phyloP scores from a whole-genome alignment of 2,888 invertebrate species.

The Tetragnatha montana region DNA sequence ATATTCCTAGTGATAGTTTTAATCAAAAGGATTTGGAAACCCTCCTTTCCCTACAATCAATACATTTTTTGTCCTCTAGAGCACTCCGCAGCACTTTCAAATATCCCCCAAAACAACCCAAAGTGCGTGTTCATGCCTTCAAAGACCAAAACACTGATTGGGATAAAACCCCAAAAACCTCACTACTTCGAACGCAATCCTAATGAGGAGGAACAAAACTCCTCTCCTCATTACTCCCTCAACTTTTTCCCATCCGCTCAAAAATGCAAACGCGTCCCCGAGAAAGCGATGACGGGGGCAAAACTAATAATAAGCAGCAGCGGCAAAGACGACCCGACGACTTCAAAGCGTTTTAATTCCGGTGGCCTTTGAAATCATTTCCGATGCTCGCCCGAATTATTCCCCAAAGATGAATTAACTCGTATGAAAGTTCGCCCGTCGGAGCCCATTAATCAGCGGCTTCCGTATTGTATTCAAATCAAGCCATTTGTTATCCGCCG shows the following conservation, averaged over 20 bases:
- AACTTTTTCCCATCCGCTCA: background rate
- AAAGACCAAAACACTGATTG: background rate
- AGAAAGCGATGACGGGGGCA: background rate
- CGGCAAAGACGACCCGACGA: conserved; percentile 16
- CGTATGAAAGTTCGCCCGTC: conserved; percentile 43
- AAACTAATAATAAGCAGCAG: conserved; percentile 11
- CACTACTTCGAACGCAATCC: background rate
- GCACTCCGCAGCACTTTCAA: background rate
- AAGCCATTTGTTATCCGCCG: conserved; percentile 57
- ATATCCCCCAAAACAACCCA: background rate
- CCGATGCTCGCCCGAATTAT: conserved; percentile 37
- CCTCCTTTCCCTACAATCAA: no score
- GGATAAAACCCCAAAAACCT: background rate
- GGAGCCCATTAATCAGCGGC: conserved; percentile 40
- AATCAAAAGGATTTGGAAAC: no score
- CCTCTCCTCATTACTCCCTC: background rate
- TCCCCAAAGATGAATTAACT: conserved; percentile 59
- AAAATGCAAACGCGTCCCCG: conserved; percentile 9
- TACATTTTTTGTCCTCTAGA: no score
- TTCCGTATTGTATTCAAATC: conserved; percentile 60
- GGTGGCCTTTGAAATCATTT: conserved; percentile 33
- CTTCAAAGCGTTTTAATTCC: conserved; percentile 46
- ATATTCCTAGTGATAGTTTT: no score
- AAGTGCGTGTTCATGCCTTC: background rate
- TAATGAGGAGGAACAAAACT: background rate